Evolutionary conservation across 2,888 invertebrate genomes (phyloP).

Genomic region (Dryobotodes eremita): DNA sequence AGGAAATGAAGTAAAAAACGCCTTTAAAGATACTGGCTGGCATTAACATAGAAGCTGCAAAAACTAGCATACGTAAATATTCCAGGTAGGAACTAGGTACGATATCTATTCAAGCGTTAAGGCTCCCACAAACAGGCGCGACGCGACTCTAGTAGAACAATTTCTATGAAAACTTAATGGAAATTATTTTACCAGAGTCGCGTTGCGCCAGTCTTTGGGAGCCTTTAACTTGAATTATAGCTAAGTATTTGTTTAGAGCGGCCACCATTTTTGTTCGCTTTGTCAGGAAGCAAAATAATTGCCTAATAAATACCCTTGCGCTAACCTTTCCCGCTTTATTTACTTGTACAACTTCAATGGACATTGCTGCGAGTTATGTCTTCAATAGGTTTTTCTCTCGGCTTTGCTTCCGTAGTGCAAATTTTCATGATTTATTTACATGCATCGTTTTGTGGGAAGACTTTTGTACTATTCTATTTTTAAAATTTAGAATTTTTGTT

Average conservation of each 20-base stretch:
- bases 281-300: conserved; percentile 66
- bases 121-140: no score
- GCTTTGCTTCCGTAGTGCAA: conserved; percentile 1
- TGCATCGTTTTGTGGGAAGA: neutral
- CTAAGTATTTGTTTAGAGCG: conserved; percentile 57
- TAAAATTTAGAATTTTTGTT: no score
- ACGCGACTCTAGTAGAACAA: no score
- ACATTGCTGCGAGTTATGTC: conserved; percentile 54
- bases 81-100: conserved; percentile 23
- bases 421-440: neutral
- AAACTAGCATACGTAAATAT: conserved; percentile 28
- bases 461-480: neutral
- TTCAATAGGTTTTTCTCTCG: conserved; percentile 40
- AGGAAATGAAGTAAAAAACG: conserved; percentile 19
- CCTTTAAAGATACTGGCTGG: neutral
- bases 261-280: conserved; percentile 61
- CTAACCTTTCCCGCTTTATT: conserved; percentile 71
- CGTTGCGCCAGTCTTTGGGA: no score
- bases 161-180: no score
- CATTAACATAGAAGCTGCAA: conserved; percentile 32
- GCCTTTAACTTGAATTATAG: conserved; percentile 51
- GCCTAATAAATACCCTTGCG: conserved; percentile 71
- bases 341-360: conserved; percentile 65
- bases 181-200: no score
- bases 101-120: conserved; percentile 47